Percentiles rank a stretch among this genome's conserved stretches.
These are phyloP conservation scores for Caenorhabditis sp. DNA, from an alignment of 2,888 invertebrate species.

Conservation along the genomic window DNA sequence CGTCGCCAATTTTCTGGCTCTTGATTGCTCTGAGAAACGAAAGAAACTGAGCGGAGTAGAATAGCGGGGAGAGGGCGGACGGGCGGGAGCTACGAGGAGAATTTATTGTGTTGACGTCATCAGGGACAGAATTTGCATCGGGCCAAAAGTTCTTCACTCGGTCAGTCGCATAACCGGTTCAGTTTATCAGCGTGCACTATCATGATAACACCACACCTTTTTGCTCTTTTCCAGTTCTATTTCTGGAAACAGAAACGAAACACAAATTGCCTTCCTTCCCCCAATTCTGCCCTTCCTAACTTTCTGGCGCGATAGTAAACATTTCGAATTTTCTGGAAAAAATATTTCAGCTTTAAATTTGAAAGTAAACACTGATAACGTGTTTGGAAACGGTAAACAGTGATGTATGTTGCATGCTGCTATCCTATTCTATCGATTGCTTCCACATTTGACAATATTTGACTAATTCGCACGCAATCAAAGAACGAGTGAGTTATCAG, in stretches of 20 bases:
- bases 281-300: not conserved
- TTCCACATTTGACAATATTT: not conserved
- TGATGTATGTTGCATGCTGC: conserved; percentile 1
- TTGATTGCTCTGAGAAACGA: conserved; percentile 50
- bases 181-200: conserved; percentile 5
- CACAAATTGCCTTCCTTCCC: not conserved
- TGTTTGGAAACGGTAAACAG: conserved; percentile 1
- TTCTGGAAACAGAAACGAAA: not conserved
- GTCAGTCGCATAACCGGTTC: conserved; percentile 8
- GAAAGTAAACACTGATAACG: conserved; percentile 3
- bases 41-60: conserved; percentile 24
- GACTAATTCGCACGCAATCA: not conserved
- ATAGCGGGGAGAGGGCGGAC: not conserved
- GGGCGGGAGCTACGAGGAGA: conserved; percentile 12
- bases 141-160: not conserved
- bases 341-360: not conserved
- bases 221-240: conserved; percentile 1
- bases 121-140: conserved; percentile 15
- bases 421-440: not conserved
- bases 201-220: conserved; percentile 1
- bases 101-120: conserved; percentile 31
- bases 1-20: conserved; percentile 57
- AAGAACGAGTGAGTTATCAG: not conserved
- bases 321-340: not conserved
- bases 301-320: not conserved